Conservation (phyloP, 2,888 invertebrate species). For the Eurytoma adleriae region DNA sequence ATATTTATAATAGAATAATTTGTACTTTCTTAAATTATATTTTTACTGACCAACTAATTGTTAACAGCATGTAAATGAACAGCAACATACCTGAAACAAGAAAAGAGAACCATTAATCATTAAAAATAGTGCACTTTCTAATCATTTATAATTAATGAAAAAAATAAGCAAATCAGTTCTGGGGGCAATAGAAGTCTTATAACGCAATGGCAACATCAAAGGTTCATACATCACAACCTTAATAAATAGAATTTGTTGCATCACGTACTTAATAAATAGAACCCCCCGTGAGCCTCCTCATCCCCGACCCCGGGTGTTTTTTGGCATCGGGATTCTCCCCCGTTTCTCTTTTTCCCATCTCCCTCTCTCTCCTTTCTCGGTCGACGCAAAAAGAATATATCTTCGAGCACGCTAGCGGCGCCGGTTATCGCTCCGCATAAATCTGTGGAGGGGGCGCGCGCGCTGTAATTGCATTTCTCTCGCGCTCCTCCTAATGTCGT, state of each 20-base stretch:
- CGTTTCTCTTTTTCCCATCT: not conserved
- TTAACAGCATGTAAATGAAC: too few relatives aligned
- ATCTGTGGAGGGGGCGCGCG: slow-evolving; percentile 36
- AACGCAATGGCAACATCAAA: too few relatives aligned
- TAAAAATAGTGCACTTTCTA: too few relatives aligned
- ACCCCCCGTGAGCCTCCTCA: not conserved
- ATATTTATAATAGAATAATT: too few relatives aligned
- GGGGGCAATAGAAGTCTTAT: too few relatives aligned
- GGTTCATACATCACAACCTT: slow-evolving; percentile 2
- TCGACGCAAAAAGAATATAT: slow-evolving; percentile 20
- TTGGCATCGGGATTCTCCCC: slow-evolving; percentile 20
- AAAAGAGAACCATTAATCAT: too few relatives aligned
- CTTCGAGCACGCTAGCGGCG: slow-evolving; percentile 16
- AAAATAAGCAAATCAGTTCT: too few relatives aligned
- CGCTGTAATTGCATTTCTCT: slow-evolving; percentile 45
- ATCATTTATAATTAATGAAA: too few relatives aligned
- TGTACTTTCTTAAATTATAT: too few relatives aligned
- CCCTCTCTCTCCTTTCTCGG: not conserved
- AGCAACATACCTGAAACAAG: too few relatives aligned
- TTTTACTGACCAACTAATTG: too few relatives aligned
- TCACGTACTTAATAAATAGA: slow-evolving; percentile 35
- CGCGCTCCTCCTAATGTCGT: slow-evolving; percentile 25
- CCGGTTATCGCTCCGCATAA: slow-evolving; percentile 50
- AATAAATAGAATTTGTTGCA: slow-evolving; percentile 28
- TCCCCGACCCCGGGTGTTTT: not conserved